Evolutionary conservation across 2,797 vertebrate genomes (phyloP).

Genomic region (Amblyraja radiata): DNA sequence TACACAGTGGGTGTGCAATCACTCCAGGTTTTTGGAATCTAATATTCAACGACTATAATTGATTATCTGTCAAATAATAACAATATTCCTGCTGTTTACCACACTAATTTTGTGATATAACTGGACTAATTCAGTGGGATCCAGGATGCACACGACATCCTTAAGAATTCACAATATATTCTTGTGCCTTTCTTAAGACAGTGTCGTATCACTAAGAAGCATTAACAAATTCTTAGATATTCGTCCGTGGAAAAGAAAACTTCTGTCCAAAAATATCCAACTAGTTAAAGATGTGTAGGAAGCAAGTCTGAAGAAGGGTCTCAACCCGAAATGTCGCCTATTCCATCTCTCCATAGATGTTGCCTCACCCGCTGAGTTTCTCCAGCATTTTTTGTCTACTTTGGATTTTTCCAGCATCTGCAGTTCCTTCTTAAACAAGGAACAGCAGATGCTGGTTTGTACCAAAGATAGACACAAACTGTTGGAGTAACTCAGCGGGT

Average conservation of each 20-base stretch:
- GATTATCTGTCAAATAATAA: constrained; percentile 38
- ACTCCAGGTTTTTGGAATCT: constrained; percentile 37
- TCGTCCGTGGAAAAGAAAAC: background rate
- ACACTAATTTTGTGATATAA: constrained; percentile 34
- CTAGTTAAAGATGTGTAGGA: background rate
- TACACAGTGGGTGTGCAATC: constrained; percentile 39
- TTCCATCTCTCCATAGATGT: no score
- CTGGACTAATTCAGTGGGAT: constrained; percentile 27
- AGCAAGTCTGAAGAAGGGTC: no score
- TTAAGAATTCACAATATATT: constrained; percentile 22
- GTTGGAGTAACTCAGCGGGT: no score
- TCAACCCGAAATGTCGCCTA: no score
- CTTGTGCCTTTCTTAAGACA: background rate
- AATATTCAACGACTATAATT: constrained; percentile 37
- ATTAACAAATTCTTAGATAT: background rate
- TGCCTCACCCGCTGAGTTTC: no score
- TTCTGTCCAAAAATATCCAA: background rate
- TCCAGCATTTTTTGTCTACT: no score
- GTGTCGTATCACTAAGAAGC: background rate
- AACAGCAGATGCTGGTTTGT: no score
- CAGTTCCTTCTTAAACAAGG: no score
- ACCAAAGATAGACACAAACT: no score
- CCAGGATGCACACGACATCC: background rate
- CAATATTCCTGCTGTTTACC: constrained; percentile 37
- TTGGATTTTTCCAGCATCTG: no score